Conservation (phyloP, 1,140 invertebrate genomes). For the Nephila pilipes region DNA sequence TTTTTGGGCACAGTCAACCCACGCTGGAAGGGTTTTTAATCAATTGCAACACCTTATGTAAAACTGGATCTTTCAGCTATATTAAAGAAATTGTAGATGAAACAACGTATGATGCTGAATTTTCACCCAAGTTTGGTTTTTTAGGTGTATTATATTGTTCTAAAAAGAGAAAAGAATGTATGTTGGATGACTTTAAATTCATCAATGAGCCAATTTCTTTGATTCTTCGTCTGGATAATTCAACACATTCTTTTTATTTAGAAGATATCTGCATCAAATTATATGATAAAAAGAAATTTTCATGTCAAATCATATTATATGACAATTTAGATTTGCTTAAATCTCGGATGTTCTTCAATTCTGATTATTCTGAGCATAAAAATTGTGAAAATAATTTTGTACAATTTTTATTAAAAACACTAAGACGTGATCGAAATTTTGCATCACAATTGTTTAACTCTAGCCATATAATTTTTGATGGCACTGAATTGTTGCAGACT, state of each 20-base stretch:
- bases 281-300: not conserved
- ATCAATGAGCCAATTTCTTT: not conserved
- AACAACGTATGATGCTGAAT: not conserved
- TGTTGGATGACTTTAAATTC: not conserved
- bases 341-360: not conserved
- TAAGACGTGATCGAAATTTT: not conserved
- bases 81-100: not conserved
- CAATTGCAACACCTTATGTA: not conserved
- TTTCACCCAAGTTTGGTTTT: not conserved
- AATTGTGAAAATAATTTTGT: not conserved
- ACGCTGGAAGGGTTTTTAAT: not conserved
- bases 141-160: slow-evolving; percentile 41
- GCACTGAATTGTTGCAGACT: not conserved
- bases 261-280: slow-evolving; percentile 46
- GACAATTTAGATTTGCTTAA: slow-evolving; percentile 22
- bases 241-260: slow-evolving; percentile 5
- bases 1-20: slow-evolving; percentile 22
- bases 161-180: slow-evolving; percentile 7
- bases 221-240: slow-evolving; percentile 15
- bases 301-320: slow-evolving; percentile 52
- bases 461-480: not conserved
- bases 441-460: not conserved
- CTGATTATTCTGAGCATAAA: not conserved
- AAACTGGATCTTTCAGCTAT: not conserved
- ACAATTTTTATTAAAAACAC: not conserved